Evolutionary conservation across 2,113 vertebrate genomes (phyloP).

Genomic region (Notiomystis cincta): DNA sequence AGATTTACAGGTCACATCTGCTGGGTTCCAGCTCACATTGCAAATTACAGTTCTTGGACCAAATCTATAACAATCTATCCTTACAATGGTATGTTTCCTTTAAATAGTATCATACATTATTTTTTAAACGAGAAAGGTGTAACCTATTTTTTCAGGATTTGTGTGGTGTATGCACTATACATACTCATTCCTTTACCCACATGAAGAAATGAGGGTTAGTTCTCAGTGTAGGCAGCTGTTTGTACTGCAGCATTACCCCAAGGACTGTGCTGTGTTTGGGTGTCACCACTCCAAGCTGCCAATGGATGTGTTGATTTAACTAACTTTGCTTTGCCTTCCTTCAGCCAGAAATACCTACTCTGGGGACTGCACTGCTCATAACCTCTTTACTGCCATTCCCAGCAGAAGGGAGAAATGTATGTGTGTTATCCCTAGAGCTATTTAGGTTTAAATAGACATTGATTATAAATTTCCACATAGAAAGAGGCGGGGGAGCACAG

Average conservation of each 20-base stretch:
- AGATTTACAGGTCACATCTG: not conserved
- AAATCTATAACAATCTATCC: not conserved
- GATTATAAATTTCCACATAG: not conserved
- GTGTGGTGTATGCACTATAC: not conserved
- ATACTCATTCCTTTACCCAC: not conserved
- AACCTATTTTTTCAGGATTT: not conserved
- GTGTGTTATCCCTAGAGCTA: not conserved
- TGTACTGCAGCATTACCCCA: not conserved
- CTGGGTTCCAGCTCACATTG: not conserved
- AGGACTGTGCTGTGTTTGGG: not conserved
- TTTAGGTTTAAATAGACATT: not conserved
- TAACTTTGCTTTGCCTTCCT: not conserved
- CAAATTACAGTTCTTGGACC: not conserved
- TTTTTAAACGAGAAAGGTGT: not conserved
- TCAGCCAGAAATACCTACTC: not conserved
- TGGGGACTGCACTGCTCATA: not conserved
- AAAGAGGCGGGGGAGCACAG: not conserved
- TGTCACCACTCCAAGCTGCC: not conserved
- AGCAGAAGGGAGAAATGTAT: not conserved
- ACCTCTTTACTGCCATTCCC: not conserved
- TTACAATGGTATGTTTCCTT: not conserved
- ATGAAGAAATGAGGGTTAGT: not conserved
- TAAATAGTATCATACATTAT: not conserved
- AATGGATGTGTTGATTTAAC: not conserved
- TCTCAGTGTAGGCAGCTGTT: not conserved